phyloP scores from a whole-genome alignment of 2,888 invertebrate species.

The Furcula furcula region DNA sequence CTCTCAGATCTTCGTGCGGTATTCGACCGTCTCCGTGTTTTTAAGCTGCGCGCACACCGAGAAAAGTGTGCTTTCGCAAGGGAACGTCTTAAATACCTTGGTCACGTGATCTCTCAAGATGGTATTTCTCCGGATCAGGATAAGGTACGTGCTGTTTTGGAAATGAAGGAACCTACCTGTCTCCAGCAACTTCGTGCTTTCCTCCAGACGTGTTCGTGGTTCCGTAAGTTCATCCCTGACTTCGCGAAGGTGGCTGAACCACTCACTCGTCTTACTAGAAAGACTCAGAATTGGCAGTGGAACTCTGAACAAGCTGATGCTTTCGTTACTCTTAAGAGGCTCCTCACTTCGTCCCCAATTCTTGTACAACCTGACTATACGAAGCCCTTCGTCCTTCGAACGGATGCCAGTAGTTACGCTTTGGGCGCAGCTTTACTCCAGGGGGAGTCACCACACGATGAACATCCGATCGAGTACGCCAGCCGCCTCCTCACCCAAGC shows the following conservation, averaged over 20 bases:
- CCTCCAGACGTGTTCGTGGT: conserved; percentile 39
- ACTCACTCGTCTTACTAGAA: conserved; percentile 30
- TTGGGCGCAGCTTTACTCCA: conserved; percentile 31
- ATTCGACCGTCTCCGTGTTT: conserved; percentile 24
- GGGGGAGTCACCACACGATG: conserved; percentile 21
- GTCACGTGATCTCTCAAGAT: too few relatives aligned
- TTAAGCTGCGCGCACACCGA: conserved; percentile 29
- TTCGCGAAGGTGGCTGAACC: conserved; percentile 33
- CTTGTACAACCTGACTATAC: conserved; percentile 26
- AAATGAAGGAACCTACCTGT: conserved; percentile 16
- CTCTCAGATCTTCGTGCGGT: conserved; percentile 27
- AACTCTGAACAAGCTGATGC: conserved; percentile 15
- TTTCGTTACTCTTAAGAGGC: conserved; percentile 17
- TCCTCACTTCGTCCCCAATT: conserved; percentile 23
- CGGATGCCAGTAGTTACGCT: conserved; percentile 38
- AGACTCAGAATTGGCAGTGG: conserved; percentile 34
- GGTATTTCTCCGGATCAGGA: conserved; percentile 18
- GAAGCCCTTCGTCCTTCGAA: conserved; percentile 33
- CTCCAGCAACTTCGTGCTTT: conserved; percentile 21
- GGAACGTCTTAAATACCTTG: too few relatives aligned
- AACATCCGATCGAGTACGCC: conserved; percentile 27
- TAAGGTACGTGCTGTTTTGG: conserved; percentile 15
- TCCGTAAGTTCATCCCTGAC: conserved; percentile 29
- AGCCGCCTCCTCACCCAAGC: conserved; percentile 24
- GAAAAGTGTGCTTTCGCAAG: conserved; percentile 31